A percentile compares a stretch with the other conserved stretches of the same genome.
These are phyloP conservation scores for Melanargia galathea DNA, from an alignment of 2,888 invertebrate genomes.

Conservation along the genomic window DNA sequence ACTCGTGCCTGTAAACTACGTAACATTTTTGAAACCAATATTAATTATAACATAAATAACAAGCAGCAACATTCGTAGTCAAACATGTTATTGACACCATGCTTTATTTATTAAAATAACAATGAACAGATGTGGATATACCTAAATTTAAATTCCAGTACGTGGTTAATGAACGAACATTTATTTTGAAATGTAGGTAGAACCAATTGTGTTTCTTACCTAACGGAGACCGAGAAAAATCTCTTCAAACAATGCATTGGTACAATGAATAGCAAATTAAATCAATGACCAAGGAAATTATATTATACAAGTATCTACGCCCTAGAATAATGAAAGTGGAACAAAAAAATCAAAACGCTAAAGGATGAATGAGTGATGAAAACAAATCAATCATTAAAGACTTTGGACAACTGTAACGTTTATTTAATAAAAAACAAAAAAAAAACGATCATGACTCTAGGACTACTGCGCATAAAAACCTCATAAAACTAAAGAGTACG, in stretches of 20 bases:
- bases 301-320: conserved; percentile 18
- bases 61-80: conserved; percentile 11
- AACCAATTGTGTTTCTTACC: conserved; percentile 29
- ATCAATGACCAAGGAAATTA: conserved; percentile 24
- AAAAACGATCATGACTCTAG: neutral
- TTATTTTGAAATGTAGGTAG: conserved; percentile 26
- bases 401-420: neutral
- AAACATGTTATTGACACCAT: conserved; percentile 35
- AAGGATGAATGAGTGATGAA: conserved; percentile 10
- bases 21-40: neutral
- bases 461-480: neutral
- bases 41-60: conserved; percentile 6
- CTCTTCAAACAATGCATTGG: conserved; percentile 12
- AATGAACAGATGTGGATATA: conserved; percentile 23
- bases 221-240: conserved; percentile 28
- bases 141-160: conserved; percentile 22
- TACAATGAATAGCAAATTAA: conserved; percentile 24
- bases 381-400: conserved; percentile 4
- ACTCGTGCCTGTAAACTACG: neutral
- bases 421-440: neutral
- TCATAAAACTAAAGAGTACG: conserved; percentile 1
- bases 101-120: conserved; percentile 33
- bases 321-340: conserved; percentile 16
- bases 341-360: neutral
- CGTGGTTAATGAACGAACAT: conserved; percentile 29